Base-by-base conservation (phyloP, 2,888 invertebrate genomes). In the Leucophenga maculata region DNA sequence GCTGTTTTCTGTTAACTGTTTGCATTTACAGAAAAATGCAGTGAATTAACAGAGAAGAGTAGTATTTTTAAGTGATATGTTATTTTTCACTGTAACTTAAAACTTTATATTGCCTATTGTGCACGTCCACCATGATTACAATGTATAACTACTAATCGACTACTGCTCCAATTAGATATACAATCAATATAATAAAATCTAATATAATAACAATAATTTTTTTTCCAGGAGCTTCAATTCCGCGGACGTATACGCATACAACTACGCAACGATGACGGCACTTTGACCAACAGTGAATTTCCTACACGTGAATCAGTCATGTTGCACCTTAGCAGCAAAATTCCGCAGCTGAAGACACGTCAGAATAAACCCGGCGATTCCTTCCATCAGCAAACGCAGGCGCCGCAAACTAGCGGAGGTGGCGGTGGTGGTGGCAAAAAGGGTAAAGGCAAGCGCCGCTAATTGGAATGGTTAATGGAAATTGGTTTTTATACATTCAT, bases 241-340 rank as follows among this genome's bases (percentile, higher is more conserved):
- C 91, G 96, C 76, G 99, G 99, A 1, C 92, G 99, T 70, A 94
- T 99, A 74, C 91, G 98, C 68, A 94, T 99, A 0, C 98, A 99
- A 86, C 89, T 99, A 72, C 96, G 94, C 86, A 94, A 96, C 87
- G 96, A 97, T 85, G 95, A 97, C 88, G 97, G 96, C 0, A 90
- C 92, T 20, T 92, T 94, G 0, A 89, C 93, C 32, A 93, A 94
- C 85, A 87, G 92, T 0, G 92, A 93, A 50, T 94, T 94, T 81
- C 90, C 94, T 1, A 92, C 93, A 0, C 92, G 97, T 75, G 94
- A 95, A 76, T 92, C 94, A 57, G 86, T 98, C 1, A 91, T 97
- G 90, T 85, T 91, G 68, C 93, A 94, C 87, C 89, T 97, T 72
- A 94, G 94, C 18, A 92, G 93, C 78, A 95, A 93, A 86, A 98